Evolutionary conservation across 2,888 invertebrate species (phyloP), one percentile per base, ranked within the genome.

Genomic region (Bursaphelenchus okinawaensis): DNA sequence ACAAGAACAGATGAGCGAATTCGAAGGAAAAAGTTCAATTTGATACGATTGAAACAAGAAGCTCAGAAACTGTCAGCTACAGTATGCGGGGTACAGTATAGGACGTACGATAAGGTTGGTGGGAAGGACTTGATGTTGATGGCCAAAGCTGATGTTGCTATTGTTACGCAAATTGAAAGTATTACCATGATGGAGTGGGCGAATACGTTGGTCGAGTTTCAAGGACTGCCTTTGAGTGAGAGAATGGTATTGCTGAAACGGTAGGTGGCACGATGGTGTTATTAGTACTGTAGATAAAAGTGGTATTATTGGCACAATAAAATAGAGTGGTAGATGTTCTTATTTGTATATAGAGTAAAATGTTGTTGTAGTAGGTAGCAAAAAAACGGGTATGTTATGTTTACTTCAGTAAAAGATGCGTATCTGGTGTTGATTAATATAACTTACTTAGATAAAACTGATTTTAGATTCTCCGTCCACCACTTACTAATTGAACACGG

Each of bases 131-230:
- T 59, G 12, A 9, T 9, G 51, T 8, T 59, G 55, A 66, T 65
- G 64, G 20, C 29, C 12, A 26, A 24, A 16, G 27, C 23, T 12
- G 63, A 63, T 28, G 24, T 65, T n/a, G 22, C 63, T 9, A 63
- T 29, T 28, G 63, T 62, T 4, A 59, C 60, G 16, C 77, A 78
- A 54, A 67, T 74, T 16, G 78, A 96, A 84, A 87, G 96, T 81
- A 89, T 90, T 75, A 92, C 92, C 82, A 87, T 96, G 84, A 90
- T 98, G 65, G 93, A 94, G 83, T 98, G 96, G 92, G 94, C 94
- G 61, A 91, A 93, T 80, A 89, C 91, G 82, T 90, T 96, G 84
- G 96, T 96, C 16, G 93, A 95, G 84, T 98, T 96, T 84, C 88
- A 89, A 20, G 90, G 91, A 77, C 87, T 98, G 77, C 91, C 91